Conservation (phyloP, 2,797 vertebrate genomes). For the Eidolon dupreanum region DNA sequence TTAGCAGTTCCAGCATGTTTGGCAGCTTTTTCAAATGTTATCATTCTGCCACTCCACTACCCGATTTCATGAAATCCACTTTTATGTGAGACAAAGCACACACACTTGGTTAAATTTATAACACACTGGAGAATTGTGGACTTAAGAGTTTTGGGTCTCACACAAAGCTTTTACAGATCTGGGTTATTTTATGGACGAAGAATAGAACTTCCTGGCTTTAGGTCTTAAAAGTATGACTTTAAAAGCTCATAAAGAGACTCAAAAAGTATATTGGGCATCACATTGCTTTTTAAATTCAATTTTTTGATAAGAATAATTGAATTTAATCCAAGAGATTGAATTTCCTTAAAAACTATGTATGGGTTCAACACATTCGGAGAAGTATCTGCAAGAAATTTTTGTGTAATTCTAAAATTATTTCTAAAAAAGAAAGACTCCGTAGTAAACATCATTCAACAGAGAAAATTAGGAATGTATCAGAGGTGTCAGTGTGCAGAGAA, state of each 20-base stretch:
- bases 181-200: conserved; percentile 1
- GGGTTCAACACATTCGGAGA: neutral
- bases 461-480: neutral
- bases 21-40: neutral
- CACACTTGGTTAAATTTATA: neutral
- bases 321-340: conserved; percentile 2
- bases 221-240: conserved; percentile 44
- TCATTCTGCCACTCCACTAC: neutral
- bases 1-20: neutral
- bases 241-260: conserved; percentile 40
- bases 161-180: neutral
- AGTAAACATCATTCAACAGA: neutral
- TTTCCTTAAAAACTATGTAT: conserved; percentile 47
- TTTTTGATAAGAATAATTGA: conserved; percentile 42
- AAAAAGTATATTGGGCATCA: conserved; percentile 6
- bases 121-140: neutral
- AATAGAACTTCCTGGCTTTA: conserved; percentile 39
- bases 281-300: conserved; percentile 46
- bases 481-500: neutral
- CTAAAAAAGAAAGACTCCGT: neutral
- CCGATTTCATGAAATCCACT: neutral
- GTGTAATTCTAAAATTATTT: conserved; percentile 33
- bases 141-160: neutral
- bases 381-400: neutral
- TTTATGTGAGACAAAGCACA: neutral